Percentiles rank a stretch among this genome's conserved stretches.
Conservation (phyloP, 1,140 invertebrate genomes). For the Ctenoplectra terminalis region DNA sequence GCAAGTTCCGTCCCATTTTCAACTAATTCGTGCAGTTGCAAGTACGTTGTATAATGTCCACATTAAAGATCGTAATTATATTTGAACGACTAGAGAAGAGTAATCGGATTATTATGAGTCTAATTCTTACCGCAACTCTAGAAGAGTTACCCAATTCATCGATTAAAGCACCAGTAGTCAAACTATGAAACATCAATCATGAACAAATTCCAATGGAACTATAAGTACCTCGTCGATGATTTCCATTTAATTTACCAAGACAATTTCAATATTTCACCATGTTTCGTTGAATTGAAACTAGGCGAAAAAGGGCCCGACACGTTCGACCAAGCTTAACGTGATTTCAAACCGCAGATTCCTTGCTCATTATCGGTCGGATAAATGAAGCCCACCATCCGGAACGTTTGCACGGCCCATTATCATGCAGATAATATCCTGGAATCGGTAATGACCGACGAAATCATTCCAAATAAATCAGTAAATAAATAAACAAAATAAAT, state of each 20-base stretch:
- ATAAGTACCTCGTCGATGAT: background rate
- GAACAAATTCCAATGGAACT: background rate
- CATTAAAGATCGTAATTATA: background rate
- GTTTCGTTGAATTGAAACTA: background rate
- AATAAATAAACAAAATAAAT: conserved; percentile 53
- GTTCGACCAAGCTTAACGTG: background rate
- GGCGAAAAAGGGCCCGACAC: background rate
- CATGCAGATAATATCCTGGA: conserved; percentile 40
- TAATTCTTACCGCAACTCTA: background rate
- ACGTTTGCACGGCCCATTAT: conserved; percentile 44
- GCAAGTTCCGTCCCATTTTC: background rate
- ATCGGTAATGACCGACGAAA: conserved; percentile 46
- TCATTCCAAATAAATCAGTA: conserved; percentile 48
- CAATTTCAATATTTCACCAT: background rate
- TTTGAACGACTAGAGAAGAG: background rate
- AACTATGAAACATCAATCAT: background rate
- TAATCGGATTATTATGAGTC: no score
- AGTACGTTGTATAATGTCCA: background rate
- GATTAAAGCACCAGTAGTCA: background rate
- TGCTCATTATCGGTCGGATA: conserved; percentile 37
- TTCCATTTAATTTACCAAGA: background rate
- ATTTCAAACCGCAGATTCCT: conserved; percentile 20
- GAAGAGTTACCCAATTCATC: background rate
- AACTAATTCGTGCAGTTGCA: background rate
- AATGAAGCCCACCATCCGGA: conserved; percentile 34